Evolutionary conservation across 2,113 vertebrate species (phyloP), one percentile per base, ranked within the genome.

Genomic region (Myiopsitta monachus): DNA sequence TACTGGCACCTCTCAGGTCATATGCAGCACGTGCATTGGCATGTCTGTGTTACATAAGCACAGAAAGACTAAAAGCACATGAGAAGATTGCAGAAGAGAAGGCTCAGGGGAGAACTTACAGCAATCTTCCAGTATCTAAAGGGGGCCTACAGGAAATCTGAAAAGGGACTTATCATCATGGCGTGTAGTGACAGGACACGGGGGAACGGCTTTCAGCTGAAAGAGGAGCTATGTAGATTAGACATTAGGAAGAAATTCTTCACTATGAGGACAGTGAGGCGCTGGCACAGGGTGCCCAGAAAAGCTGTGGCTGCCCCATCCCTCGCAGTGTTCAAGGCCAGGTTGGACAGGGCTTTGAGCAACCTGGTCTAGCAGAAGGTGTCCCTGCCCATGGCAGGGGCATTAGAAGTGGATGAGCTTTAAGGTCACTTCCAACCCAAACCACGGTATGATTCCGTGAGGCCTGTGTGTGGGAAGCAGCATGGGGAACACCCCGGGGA

Each of bases 401-500:
- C 33, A 9, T 16, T 59, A 14, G 57, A 59, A 59, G 22, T 59
- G 33, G 33, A 59, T 59, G 57, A 59, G 13, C 22, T 59, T 23
- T 36, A 59, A 59, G 14, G 57, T 24, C 33, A 24, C 22, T 24
- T 59, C 57, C 57, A 59, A 36, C 33, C 33, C 57, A 59, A 59
- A 24, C 22, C 33, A 24, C 24, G 33, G 33, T 59, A 59, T 36
- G 57, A 36, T 24, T 36, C 33, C 14, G 3, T 59, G 24, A 74
- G 54, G 36, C 4, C 21, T 43, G 2, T 0, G 10, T 3, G 75
- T 18, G 70, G 73, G 76, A n/a, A 59, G 47, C 43, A 43, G 47
- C 43, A 28, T 1, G 1, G 15, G 47, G 18, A 83, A 30, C 2
- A 2, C 6, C 1, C 4, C 0, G 0, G 24, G 46, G 36, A 66